Conservation (phyloP, 2,113 vertebrate genomes). For the Protomyctophum bolini region DNA sequence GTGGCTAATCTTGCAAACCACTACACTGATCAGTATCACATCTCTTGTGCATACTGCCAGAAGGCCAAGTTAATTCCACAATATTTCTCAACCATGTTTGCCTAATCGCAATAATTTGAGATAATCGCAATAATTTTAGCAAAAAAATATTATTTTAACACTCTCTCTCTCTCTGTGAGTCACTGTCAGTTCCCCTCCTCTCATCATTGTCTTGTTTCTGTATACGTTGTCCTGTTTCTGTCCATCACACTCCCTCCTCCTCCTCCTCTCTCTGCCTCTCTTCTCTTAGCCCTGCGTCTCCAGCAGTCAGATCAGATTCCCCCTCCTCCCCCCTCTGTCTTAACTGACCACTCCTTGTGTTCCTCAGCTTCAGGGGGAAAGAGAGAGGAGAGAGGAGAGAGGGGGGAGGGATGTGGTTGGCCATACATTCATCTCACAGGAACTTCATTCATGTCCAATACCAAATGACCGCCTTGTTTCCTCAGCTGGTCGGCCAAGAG, state of each 20-base stretch:
- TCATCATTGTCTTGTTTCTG: constrained; percentile 21
- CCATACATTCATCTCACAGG: too few species aligned
- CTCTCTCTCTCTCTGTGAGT: constrained; percentile 4
- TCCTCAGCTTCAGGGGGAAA: neutral
- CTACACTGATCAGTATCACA: too few species aligned
- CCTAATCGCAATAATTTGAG: too few species aligned
- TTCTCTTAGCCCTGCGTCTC: constrained; percentile 37
- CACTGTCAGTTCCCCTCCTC: neutral
- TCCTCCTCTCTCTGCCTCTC: constrained; percentile 12
- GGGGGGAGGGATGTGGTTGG: neutral
- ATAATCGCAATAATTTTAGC: too few species aligned
- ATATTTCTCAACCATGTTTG: too few species aligned
- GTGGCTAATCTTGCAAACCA: too few species aligned
- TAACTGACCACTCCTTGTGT: neutral
- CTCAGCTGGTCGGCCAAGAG: too few species aligned
- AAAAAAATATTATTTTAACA: too few species aligned
- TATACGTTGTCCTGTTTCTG: constrained; percentile 18
- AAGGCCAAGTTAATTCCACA: too few species aligned
- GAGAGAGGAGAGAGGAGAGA: neutral
- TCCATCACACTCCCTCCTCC: constrained; percentile 31
- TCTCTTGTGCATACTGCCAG: too few species aligned
- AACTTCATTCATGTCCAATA: too few species aligned
- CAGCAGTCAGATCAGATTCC: neutral
- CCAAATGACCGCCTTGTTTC: too few species aligned
- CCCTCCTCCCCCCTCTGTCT: neutral